phyloP scores from a whole-genome alignment of 1,140 invertebrate species.

The Chrysoperla carnea region DNA sequence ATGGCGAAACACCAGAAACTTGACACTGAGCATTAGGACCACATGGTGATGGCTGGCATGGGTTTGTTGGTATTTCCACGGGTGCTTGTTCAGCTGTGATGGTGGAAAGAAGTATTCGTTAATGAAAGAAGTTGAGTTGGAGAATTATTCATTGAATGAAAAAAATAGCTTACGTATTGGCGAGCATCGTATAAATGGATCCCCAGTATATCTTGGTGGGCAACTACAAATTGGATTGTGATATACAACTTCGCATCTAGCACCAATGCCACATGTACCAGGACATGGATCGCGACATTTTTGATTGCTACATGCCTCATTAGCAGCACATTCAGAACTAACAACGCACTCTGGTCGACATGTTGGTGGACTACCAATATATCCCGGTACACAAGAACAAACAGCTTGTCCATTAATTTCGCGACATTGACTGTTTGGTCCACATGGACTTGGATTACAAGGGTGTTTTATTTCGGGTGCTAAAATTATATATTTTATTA shows the following conservation, averaged over 20 bases:
- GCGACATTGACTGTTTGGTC: conserved; percentile 40
- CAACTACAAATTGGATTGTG: conserved; percentile 43
- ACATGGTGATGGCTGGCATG: conserved; percentile 42
- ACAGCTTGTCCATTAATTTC: conserved; percentile 32
- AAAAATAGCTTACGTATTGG: conserved; percentile 9
- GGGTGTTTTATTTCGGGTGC: conserved; percentile 30
- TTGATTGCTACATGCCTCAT: conserved; percentile 39
- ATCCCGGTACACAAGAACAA: conserved; percentile 39
- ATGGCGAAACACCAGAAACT: conserved; percentile 30
- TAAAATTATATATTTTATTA: conserved; percentile 6
- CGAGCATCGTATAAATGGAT: conserved; percentile 38
- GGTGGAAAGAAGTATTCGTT: conserved; percentile 30
- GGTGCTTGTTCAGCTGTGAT: conserved; percentile 23
- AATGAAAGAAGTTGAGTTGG: neutral
- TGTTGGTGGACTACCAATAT: conserved; percentile 39
- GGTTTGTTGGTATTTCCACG: conserved; percentile 27
- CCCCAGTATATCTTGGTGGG: conserved; percentile 33
- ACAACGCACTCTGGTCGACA: conserved; percentile 44
- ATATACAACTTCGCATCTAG: conserved; percentile 38
- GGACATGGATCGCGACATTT: conserved; percentile 44
- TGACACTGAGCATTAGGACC: conserved; percentile 45
- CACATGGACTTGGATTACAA: conserved; percentile 40
- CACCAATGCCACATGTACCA: conserved; percentile 40
- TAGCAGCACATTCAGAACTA: conserved; percentile 40
- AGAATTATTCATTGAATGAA: neutral